Base-by-base conservation (phyloP, 2,113 vertebrate genomes). In the Proteles cristata region DNA sequence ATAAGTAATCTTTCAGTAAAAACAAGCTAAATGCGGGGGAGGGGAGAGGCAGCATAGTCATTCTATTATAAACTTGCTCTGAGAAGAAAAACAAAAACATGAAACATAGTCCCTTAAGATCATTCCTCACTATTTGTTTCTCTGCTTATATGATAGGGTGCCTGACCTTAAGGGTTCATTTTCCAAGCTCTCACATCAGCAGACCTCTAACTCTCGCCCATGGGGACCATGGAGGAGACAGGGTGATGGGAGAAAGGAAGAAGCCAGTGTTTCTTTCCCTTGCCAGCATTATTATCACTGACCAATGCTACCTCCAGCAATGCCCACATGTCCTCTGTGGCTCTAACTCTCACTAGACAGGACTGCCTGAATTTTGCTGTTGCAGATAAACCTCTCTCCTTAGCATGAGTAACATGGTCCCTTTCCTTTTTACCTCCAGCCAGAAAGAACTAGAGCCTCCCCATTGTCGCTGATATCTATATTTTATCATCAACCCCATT, bases 161-260 rank as follows among this genome's bases (percentile, higher is more conserved):
- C 35, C 10, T 74, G 50, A 88, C 12, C 15, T 2, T 23, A 35
- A 2, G 0, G 10, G 1, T 26, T 92, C 14, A 31, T 92, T 92
- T 73, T 9, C 26, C 11, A 53, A 66, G 4, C 1, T 84, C 17
- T 55, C 16, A 76, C 45, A 11, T 55, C 28, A 90, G 43, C 48
- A 69, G 63, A 83, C 11, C 3, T 90, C 58, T 31, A 7, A 74
- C 19, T 45, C 17, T 35, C 50, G 11, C 4, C 81, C 63, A 6
- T 53, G 1, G 12, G 23, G 11, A 17, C 6, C 4, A 3, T n/a
- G 9, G 11, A 4, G 17, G 4, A 84, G 25, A 90, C 0, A 86
- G 7, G 3, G 4, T 1, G 43, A 28, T 55, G 10, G 21, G 31
- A 88, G 5, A 28, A 79, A 73, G 4, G 55, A 80, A 79, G 19